Conservation (phyloP, 37 sponge, comb jelly and placozoan species). For the Haliclona indistincta region DNA sequence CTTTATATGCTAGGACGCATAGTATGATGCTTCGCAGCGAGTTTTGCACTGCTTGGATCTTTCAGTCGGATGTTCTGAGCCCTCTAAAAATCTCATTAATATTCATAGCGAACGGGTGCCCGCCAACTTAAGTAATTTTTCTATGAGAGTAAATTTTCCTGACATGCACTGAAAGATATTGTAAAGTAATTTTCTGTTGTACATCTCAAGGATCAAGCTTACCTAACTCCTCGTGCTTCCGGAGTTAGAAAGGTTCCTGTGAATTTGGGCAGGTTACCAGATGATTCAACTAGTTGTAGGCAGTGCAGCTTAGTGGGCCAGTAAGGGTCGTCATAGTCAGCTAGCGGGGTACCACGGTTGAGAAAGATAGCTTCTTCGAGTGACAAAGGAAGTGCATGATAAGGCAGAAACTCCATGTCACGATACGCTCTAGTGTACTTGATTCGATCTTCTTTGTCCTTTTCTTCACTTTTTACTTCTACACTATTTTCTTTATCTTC, state of each 20-base stretch:
- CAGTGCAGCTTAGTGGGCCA: conserved; percentile 78
- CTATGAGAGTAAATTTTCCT: too few relatives aligned
- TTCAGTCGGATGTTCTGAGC: too few relatives aligned
- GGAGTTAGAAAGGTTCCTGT: conserved; percentile 77
- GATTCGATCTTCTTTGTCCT: neutral
- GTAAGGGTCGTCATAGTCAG: conserved; percentile 64
- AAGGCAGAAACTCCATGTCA: conserved; percentile 41
- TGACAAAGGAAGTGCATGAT: conserved; percentile 38
- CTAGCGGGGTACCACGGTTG: neutral
- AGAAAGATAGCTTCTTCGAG: conserved; percentile 69
- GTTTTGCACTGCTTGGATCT: too few relatives aligned
- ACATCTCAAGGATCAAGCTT: too few relatives aligned
- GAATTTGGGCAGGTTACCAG: conserved; percentile 9
- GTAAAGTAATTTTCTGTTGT: too few relatives aligned
- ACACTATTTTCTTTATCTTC: neutral
- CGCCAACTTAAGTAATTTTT: too few relatives aligned
- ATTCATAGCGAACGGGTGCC: too few relatives aligned
- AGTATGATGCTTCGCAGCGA: too few relatives aligned
- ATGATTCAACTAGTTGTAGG: conserved; percentile 32
- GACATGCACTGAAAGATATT: too few relatives aligned
- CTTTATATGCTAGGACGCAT: too few relatives aligned
- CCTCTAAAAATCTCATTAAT: too few relatives aligned
- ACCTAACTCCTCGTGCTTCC: conserved; percentile 68
- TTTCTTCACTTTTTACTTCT: neutral
- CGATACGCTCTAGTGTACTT: conserved; percentile 29